These are phyloP conservation scores for Ceratitis capitata DNA, from an alignment of 1,140 invertebrate genomes.

Conservation along the genomic window DNA sequence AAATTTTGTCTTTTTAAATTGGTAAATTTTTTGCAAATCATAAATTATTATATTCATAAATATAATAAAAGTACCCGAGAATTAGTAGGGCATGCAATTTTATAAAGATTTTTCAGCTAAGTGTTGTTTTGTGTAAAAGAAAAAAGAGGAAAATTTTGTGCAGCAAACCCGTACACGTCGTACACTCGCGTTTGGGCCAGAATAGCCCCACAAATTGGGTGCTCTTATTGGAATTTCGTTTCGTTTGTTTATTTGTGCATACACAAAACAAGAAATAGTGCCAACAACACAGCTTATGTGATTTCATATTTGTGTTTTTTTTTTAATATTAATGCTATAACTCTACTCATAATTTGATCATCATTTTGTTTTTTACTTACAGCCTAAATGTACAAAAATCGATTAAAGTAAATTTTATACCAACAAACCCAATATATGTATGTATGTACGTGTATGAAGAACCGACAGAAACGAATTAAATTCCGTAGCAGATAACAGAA, in stretches of 20 bases:
- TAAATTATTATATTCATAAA: not conserved
- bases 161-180: not conserved
- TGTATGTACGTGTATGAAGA: not conserved
- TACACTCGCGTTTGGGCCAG: not conserved
- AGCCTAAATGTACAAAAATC: slow-evolving; percentile 11
- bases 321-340: not conserved
- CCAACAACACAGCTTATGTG: not conserved
- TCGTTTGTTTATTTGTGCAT: not conserved
- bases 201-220: not conserved
- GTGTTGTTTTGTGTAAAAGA: not conserved
- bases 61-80: not conserved
- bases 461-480: not conserved
- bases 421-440: not conserved
- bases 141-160: not conserved
- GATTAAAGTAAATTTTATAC: not conserved
- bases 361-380: not conserved
- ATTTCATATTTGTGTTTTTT: slow-evolving; percentile 28
- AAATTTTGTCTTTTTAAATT: slow-evolving; percentile 40
- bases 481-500: not conserved
- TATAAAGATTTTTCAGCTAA: not conserved
- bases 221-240: not conserved
- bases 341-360: no score
- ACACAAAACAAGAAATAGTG: not conserved
- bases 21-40: slow-evolving; percentile 23
- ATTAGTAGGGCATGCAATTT: not conserved